Conservation (phyloP, 2,888 invertebrate species). For the Yponomeuta malinellus region DNA sequence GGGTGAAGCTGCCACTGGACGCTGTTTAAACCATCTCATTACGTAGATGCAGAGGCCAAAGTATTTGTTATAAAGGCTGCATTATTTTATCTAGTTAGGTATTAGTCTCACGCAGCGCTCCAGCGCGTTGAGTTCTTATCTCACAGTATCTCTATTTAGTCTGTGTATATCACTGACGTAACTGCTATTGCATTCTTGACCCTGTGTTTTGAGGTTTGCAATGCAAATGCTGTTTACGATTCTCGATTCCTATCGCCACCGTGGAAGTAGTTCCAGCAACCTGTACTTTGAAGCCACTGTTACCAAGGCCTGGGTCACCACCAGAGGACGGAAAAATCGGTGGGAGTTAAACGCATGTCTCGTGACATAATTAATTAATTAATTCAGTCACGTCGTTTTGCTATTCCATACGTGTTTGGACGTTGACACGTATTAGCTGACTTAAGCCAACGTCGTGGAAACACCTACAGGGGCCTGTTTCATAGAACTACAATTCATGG, state of each 20-base stretch:
- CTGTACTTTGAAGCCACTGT: neutral
- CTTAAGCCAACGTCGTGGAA: too few species aligned
- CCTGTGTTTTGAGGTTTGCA: slow-evolving; percentile 30
- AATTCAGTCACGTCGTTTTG: neutral
- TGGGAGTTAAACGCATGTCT: neutral
- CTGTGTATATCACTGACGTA: neutral
- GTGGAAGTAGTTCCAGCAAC: neutral
- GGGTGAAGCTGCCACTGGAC: too few species aligned
- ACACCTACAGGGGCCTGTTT: too few species aligned
- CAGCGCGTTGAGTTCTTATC: too few species aligned
- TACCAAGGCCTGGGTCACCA: neutral
- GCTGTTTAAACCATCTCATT: too few species aligned
- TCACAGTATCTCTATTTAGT: too few species aligned
- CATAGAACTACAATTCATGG: too few species aligned
- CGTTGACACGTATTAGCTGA: neutral
- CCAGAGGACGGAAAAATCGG: neutral
- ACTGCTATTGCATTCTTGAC: slow-evolving; percentile 34
- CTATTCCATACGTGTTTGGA: neutral
- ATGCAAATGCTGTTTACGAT: slow-evolving; percentile 27
- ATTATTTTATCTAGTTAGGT: too few species aligned
- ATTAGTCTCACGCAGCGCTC: too few species aligned
- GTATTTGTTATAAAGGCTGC: too few species aligned
- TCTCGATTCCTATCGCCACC: neutral
- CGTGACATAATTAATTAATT: neutral
- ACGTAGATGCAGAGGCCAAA: too few species aligned